Evolutionary conservation across 2,888 invertebrate genomes (phyloP), one percentile per base, ranked within the genome.

Genomic region (Eustalomyia histrio): DNA sequence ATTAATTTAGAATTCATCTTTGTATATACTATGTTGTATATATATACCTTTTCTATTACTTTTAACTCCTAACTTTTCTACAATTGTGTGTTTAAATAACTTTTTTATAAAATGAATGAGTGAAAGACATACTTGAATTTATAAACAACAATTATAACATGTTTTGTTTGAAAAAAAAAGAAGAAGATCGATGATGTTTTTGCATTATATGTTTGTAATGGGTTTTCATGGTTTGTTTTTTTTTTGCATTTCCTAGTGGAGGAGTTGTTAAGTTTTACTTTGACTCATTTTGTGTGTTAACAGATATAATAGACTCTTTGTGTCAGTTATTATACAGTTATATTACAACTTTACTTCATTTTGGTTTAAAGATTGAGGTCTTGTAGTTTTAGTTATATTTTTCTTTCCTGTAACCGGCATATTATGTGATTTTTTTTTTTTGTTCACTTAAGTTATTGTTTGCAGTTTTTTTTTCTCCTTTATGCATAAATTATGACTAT

Each of bases 111-210:
- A 57, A 61, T 55, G 53, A 61, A 24, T 68, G 61, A 67, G 33
- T 68, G 63, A 63, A 76, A 72, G 67, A 72, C 35, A 65, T 21
- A 24, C 24, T 67, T 67, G 43, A 24, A 57, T 67, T 14, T 57
- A 43, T 74, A 47, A 60, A 17, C 21, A 52, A 52, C 29, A 80
- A 80, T 80, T 76, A 80, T 76, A 80, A 63, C 61, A 72, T 80
- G 80, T 75, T 67, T 43, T 3, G 43, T 39, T 61, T 29, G 1
- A 43, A 6, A 43, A 47, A 47, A 47, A 47, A n/a, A n/a, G n/a
- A 47, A 47, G 35, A 67, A 9, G 55, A 55, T 57, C 55, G 67
- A 39, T 57, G 57, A 57, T 14, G 55, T 14, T 55, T 16, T 21
- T 55, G 55, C 18, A 14, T 14, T 21, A 21, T 18, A 55, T 55